Evolutionary conservation across 2,113 vertebrate species (phyloP), one percentile per base, ranked within the genome.

Genomic region (Aptenodytes patagonicus): DNA sequence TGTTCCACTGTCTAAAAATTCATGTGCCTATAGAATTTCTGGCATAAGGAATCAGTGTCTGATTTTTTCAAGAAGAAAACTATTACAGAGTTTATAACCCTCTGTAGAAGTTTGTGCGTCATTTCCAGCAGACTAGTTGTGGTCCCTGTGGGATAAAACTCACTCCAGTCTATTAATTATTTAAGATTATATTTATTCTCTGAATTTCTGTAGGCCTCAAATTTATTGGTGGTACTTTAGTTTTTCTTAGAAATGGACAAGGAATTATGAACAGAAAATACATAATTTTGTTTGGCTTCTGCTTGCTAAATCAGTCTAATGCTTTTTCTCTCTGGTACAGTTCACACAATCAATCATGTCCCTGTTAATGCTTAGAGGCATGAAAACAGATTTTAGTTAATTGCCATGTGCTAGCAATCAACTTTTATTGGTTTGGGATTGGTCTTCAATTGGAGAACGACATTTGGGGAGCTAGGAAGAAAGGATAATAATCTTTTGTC

Each of bases 351-450:
- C 57, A 77, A 0, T 95, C 78, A 66, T 64, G 31, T 89, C 49
- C 73, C 49, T 40, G 22, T 89, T 91, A 94, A 94, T 73, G 89
- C 81, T 72, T 7, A 70, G 89, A 86, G 51, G 55, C 91, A 78
- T 78, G 87, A 89, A 83, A 95, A 66, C 58, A 83, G 61, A 75
- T 93, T 94, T 91, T 58, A 95, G n/a, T 96, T 96, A 73, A 95
- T 85, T 89, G 84, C 71, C 58, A 66, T 49, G 9, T 81, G 91
- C 46, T 80, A 90, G 51, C 84, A 93, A 88, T 96, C 70, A 94
- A 52, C 28, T 94, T 83, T 47, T 79, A 88, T 84, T 93, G 47
- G 46, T 69, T 90, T 87, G 61, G 49, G 65, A 82, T 80, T 86
- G 75, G 71, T 73, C 82, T 90, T 96, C 78, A 90, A 21, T 52